Conservation (phyloP, 2,113 vertebrate genomes). For the Copsychus sechellarum region DNA sequence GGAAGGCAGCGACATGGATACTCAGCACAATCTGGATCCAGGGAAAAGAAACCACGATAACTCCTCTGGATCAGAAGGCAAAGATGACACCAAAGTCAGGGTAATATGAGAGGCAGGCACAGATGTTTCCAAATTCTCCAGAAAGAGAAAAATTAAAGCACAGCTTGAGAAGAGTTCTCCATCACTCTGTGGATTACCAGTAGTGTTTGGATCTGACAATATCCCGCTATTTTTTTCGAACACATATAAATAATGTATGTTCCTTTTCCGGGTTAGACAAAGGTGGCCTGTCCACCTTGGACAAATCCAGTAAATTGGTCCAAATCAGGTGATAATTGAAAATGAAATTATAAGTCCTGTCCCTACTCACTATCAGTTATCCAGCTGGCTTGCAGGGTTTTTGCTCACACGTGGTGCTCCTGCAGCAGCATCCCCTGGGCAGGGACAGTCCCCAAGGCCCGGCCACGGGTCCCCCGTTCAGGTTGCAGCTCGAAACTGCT, state of each 20-base stretch:
- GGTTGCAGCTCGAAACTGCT: not conserved
- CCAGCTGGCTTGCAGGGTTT: not conserved
- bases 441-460: not conserved
- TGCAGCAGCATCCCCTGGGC: rapidly evolving
- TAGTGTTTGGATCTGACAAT: not conserved
- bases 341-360: too few species aligned
- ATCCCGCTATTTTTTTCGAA: not conserved
- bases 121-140: slow-evolving; percentile 8
- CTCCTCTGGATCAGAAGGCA: not conserved
- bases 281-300: too few species aligned
- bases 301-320: too few species aligned
- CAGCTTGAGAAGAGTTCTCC: not conserved
- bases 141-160: not conserved
- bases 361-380: too few species aligned
- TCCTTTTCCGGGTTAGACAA: too few species aligned
- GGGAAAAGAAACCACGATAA: not conserved
- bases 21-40: not conserved
- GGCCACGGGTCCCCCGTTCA: rapidly evolving
- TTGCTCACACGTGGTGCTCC: not conserved
- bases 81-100: not conserved
- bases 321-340: too few species aligned
- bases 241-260: too few species aligned
- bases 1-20: not conserved
- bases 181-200: not conserved
- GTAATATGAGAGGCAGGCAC: slow-evolving; percentile 1